Conservation (phyloP, 2,113 vertebrate genomes). For the Rana temporaria region DNA sequence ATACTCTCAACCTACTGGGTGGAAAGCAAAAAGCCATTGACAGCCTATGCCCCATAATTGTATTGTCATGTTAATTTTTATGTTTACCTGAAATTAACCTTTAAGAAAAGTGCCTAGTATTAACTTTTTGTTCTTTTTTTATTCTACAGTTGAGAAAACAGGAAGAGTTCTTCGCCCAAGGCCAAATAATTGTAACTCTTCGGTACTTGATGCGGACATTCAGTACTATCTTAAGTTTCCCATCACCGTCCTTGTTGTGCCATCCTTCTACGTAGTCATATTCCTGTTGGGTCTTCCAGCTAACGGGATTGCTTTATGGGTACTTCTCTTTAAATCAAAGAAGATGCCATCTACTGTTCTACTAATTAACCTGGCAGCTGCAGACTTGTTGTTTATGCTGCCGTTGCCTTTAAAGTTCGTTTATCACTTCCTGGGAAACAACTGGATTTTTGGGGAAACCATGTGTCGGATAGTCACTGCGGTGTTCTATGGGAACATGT, state of each 20-base stretch:
- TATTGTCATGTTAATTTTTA: too few relatives aligned
- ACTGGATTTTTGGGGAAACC: constrained; percentile 68
- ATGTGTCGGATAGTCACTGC: constrained; percentile 61
- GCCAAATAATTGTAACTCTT: constrained; percentile 5
- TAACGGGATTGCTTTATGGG: constrained; percentile 64
- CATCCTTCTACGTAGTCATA: constrained; percentile 59
- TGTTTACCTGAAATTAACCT: background rate
- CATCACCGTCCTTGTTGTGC: constrained; percentile 60
- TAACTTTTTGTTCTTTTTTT: background rate
- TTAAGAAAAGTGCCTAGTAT: background rate
- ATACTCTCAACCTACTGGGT: too few relatives aligned
- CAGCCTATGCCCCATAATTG: too few relatives aligned
- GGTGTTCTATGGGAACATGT: constrained; percentile 68
- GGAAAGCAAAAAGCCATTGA: too few relatives aligned
- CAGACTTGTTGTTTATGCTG: constrained; percentile 63
- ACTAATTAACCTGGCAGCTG: constrained; percentile 63
- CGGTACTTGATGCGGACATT: background rate
- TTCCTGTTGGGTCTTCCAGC: constrained; percentile 65
- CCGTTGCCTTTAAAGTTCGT: constrained; percentile 68
- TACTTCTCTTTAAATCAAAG: constrained; percentile 61
- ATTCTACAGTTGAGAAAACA: background rate
- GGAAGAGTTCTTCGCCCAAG: background rate
- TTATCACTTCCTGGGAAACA: constrained; percentile 67
- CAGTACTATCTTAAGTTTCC: constrained; percentile 55
- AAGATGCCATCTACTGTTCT: constrained; percentile 63